Evolutionary conservation across 2,888 invertebrate genomes (phyloP).

Genomic region (Penaeus monodon): DNA sequence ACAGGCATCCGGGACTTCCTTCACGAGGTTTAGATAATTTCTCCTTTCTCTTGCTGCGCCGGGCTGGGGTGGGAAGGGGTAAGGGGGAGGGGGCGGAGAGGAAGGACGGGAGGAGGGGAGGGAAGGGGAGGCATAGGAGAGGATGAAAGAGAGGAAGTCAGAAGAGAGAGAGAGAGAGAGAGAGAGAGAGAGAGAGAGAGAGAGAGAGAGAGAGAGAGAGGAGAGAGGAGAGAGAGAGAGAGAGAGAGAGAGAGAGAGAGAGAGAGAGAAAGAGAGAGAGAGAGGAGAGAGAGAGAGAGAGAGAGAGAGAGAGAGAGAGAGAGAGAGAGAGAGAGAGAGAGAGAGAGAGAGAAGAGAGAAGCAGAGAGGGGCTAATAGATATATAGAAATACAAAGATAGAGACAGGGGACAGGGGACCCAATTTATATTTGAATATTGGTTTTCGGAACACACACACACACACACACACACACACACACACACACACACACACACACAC

Average conservation of each 20-base stretch:
- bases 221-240: not conserved
- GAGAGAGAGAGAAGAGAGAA: slow-evolving; percentile 5
- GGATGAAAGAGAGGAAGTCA: too few relatives aligned
- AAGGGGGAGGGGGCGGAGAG: too few relatives aligned
- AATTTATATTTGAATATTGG: too few relatives aligned
- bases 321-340: slow-evolving; percentile 1
- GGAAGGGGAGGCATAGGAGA: too few relatives aligned
- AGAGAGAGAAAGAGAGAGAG: not conserved
- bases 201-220: not conserved
- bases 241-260: not conserved
- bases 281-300: not conserved
- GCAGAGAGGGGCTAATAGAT: not conserved
- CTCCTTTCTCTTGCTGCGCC: too few relatives aligned
- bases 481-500: not conserved
- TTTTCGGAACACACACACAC: not conserved
- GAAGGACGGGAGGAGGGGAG: too few relatives aligned
- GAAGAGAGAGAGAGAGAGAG: not conserved
- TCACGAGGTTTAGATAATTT: too few relatives aligned
- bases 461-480: slow-evolving; percentile 4
- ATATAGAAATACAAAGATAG: not conserved
- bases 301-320: slow-evolving; percentile 9
- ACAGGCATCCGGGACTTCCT: too few relatives aligned
- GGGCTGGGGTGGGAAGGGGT: too few relatives aligned
- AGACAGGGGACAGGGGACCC: not conserved
- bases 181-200: slow-evolving; percentile 9